These are phyloP conservation scores for Cygnus atratus DNA, from an alignment of 2,113 vertebrate species.

Conservation along the genomic window DNA sequence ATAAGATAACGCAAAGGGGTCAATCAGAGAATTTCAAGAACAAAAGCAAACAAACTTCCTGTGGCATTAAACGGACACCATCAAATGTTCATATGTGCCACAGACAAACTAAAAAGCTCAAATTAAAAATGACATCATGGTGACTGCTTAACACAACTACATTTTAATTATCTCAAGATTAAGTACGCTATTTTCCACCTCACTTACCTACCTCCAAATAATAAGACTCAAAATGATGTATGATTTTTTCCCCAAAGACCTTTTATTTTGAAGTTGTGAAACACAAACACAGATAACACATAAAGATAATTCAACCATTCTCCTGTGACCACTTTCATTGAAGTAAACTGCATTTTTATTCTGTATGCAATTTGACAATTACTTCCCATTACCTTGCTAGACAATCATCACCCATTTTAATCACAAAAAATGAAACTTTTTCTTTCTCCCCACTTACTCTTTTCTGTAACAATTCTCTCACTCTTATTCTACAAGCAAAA, in stretches of 20 bases:
- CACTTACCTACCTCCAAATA: background rate
- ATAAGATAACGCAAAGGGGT: background rate
- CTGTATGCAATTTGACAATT: background rate
- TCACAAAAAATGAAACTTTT: background rate
- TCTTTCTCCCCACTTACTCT: background rate
- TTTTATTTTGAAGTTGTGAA: background rate
- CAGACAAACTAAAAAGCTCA: background rate
- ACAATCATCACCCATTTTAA: background rate
- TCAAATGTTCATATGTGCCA: background rate
- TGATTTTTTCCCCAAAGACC: background rate
- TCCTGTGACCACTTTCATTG: background rate
- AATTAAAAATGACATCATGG: background rate
- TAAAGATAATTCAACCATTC: background rate
- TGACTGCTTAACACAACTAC: background rate
- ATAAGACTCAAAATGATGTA: background rate
- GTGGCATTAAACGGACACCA: background rate
- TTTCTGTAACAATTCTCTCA: background rate
- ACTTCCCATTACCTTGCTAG: background rate
- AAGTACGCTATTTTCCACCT: background rate
- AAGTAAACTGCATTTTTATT: background rate
- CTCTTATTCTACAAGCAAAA: background rate
- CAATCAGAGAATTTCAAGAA: background rate
- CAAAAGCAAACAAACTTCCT: background rate
- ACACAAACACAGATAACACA: background rate
- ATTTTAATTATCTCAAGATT: background rate